phyloP scores from a whole-genome alignment of 2,113 vertebrate genomes.

The Galbula dea region DNA sequence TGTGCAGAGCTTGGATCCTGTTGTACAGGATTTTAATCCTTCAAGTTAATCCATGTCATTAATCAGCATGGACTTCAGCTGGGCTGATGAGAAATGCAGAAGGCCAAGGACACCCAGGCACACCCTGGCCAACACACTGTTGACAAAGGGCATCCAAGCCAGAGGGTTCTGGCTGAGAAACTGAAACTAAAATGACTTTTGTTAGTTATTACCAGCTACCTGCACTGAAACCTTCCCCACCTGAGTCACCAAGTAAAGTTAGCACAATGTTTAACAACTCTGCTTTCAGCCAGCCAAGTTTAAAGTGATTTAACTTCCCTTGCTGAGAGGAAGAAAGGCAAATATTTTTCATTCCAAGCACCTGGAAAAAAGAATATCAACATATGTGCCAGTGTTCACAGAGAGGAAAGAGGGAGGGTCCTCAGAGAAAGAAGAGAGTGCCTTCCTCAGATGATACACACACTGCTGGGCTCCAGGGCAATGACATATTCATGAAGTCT shows the following conservation, averaged over 20 bases:
- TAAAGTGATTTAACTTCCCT: not conserved
- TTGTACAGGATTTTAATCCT: not conserved
- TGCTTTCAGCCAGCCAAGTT: not conserved
- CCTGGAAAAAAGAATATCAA: not conserved
- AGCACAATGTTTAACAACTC: not conserved
- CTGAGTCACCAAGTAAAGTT: not conserved
- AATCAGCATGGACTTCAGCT: not conserved
- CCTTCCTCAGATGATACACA: slow-evolving; percentile 48
- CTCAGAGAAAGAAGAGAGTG: slow-evolving; percentile 33
- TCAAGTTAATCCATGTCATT: not conserved
- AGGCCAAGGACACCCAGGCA: not conserved
- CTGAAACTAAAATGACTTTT: not conserved
- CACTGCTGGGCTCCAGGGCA: not conserved
- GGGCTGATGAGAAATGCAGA: not conserved
- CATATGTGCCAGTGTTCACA: not conserved
- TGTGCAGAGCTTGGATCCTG: not conserved
- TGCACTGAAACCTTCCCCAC: not conserved
- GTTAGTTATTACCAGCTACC: not conserved
- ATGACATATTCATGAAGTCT: too few species aligned
- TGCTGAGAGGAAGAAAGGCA: not conserved
- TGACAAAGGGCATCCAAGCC: not conserved
- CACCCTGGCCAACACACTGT: not conserved
- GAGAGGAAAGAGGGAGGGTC: not conserved
- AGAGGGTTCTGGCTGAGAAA: not conserved
- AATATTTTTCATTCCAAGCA: not conserved